Evolutionary conservation across 2,113 vertebrate species (phyloP).

Genomic region (Camelus bactrianus): DNA sequence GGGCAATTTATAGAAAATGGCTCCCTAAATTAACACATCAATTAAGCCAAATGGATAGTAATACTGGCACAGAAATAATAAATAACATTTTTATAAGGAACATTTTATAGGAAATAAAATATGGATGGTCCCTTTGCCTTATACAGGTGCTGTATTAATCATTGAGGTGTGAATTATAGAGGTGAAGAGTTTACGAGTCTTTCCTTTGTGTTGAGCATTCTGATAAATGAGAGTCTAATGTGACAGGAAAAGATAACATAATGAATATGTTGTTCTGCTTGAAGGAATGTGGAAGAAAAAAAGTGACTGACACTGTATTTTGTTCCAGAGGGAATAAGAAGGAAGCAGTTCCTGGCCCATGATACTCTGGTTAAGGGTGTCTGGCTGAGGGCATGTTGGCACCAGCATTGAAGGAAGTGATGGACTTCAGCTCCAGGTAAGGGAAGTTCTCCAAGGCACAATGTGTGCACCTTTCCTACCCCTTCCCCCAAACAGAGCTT

Average conservation of each 20-base stretch:
- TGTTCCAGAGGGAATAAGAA: constrained; percentile 87
- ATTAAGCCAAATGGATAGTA: constrained; percentile 37
- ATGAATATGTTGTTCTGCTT: constrained; percentile 68
- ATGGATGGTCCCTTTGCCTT: constrained; percentile 31
- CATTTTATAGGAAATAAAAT: constrained; percentile 64
- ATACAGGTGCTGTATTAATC: neutral
- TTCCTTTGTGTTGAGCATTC: constrained; percentile 43
- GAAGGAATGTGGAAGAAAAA: constrained; percentile 52
- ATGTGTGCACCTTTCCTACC: neutral
- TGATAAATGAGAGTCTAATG: constrained; percentile 62
- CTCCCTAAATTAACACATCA: constrained; percentile 14
- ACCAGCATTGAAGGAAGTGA: constrained; percentile 86
- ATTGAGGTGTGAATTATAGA: constrained; percentile 64
- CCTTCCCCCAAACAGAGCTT: neutral
- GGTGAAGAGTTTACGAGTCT: constrained; percentile 56
- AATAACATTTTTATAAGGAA: neutral
- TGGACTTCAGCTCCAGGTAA: constrained; percentile 92
- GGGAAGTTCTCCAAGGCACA: constrained; percentile 71
- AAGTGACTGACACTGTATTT: constrained; percentile 76
- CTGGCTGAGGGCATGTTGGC: constrained; percentile 90
- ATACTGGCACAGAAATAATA: neutral
- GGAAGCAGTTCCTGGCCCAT: constrained; percentile 84
- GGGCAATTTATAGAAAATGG: neutral
- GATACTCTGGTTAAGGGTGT: constrained; percentile 62
- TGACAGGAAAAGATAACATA: constrained; percentile 73